These are phyloP conservation scores for Mormyrus hasselquistii DNA, from an alignment of 2,797 vertebrate species.

Conservation along the genomic window DNA sequence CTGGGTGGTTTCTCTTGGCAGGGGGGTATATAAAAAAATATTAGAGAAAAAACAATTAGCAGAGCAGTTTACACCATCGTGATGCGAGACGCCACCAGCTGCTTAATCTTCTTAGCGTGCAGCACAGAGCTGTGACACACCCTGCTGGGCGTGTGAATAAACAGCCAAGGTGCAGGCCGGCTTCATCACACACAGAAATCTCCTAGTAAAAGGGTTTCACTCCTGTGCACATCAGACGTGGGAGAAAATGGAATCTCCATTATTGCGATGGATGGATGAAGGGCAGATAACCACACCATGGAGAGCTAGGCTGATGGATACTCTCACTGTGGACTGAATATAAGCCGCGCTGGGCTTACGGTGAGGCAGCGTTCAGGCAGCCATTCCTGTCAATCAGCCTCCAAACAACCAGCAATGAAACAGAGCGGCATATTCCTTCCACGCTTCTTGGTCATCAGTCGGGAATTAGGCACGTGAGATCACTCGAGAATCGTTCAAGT, in stretches of 20 bases:
- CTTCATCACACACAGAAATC: background rate
- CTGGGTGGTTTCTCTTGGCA: background rate
- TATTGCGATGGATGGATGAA: background rate
- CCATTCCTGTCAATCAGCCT: background rate
- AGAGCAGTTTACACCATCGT: slow-evolving; percentile 19
- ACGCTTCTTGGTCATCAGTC: background rate
- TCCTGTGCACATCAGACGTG: background rate
- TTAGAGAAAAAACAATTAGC: slow-evolving; percentile 12
- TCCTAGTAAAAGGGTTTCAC: background rate
- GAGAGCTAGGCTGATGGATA: background rate
- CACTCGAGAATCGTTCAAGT: background rate
- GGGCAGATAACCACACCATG: background rate
- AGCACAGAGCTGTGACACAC: background rate
- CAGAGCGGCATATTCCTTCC: background rate
- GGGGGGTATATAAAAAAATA: background rate
- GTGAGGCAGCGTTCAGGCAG: background rate
- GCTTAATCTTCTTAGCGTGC: slow-evolving; percentile 20
- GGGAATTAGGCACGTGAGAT: background rate
- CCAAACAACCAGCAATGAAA: background rate
- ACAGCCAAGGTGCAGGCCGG: background rate
- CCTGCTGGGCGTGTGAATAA: background rate
- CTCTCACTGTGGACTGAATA: slow-evolving; percentile 3
- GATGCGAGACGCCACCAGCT: slow-evolving; percentile 23
- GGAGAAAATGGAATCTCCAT: background rate
- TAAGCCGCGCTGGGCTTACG: background rate